These are phyloP conservation scores for Ibidorhyncha struthersii DNA, from an alignment of 2,113 vertebrate species.

Conservation along the genomic window DNA sequence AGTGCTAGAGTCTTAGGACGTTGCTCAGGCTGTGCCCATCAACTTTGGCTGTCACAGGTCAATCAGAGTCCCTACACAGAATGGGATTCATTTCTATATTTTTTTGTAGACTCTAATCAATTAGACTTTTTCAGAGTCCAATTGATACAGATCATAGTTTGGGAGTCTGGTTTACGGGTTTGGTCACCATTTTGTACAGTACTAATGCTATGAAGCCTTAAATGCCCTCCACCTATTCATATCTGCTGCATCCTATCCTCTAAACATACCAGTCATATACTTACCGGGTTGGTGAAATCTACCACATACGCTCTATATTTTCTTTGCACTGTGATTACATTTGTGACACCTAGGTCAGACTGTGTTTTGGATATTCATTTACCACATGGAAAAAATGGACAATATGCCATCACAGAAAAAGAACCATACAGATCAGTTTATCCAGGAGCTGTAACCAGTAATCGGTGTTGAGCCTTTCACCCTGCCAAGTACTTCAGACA, in stretches of 20 bases:
- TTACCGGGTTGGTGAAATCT: neutral
- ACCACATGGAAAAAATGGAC: neutral
- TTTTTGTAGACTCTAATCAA: neutral
- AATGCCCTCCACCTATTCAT: neutral
- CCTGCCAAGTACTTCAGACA: neutral
- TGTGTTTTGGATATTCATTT: neutral
- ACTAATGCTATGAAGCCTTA: neutral
- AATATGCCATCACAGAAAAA: neutral
- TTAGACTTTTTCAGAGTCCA: neutral
- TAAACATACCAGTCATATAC: neutral
- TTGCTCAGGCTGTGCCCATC: neutral
- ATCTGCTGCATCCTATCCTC: neutral
- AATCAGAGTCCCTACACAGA: neutral
- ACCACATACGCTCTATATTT: neutral
- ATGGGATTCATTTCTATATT: rapidly evolving
- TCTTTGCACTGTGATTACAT: neutral
- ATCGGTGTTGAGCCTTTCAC: neutral
- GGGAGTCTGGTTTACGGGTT: neutral
- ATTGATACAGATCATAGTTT: neutral
- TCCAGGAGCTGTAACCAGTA: neutral
- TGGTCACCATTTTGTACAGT: neutral
- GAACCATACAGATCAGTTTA: neutral
- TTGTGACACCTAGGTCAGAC: neutral
- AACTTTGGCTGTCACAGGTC: neutral
- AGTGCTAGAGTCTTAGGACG: neutral